Evolutionary conservation across 2,113 vertebrate genomes (phyloP).

Genomic region (Melanocharis versteri): DNA sequence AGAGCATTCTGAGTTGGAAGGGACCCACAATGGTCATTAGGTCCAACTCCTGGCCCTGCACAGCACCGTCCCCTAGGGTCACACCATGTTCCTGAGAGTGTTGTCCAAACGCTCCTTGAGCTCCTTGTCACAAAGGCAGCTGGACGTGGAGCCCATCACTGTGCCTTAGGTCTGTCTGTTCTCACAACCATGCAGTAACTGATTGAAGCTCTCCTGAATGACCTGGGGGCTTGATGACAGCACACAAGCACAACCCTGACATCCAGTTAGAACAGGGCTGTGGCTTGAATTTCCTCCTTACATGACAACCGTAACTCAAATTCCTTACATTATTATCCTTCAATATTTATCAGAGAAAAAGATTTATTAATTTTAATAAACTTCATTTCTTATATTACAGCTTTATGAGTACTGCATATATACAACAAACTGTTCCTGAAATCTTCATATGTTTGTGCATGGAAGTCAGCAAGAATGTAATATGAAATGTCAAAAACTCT

Average conservation of each 20-base stretch:
- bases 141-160: not conserved
- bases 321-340: not conserved
- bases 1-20: not conserved
- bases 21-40: not conserved
- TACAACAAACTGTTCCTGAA: not conserved
- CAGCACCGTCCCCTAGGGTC: not conserved
- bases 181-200: not conserved
- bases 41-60: not conserved
- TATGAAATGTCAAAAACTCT: not conserved
- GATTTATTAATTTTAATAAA: not conserved
- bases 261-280: not conserved
- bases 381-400: not conserved
- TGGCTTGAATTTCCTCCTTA: not conserved
- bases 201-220: not conserved
- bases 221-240: not conserved
- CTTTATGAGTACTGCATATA: not conserved
- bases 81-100: fast-evolving
- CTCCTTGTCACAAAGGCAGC: not conserved
- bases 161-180: not conserved
- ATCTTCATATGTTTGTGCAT: not conserved
- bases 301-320: not conserved
- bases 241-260: not conserved
- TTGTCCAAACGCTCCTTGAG: fast-evolving
- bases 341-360: not conserved
- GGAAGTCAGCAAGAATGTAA: not conserved